These are phyloP conservation scores for Alethe castanea DNA, from an alignment of 2,113 vertebrate species.

Conservation along the genomic window DNA sequence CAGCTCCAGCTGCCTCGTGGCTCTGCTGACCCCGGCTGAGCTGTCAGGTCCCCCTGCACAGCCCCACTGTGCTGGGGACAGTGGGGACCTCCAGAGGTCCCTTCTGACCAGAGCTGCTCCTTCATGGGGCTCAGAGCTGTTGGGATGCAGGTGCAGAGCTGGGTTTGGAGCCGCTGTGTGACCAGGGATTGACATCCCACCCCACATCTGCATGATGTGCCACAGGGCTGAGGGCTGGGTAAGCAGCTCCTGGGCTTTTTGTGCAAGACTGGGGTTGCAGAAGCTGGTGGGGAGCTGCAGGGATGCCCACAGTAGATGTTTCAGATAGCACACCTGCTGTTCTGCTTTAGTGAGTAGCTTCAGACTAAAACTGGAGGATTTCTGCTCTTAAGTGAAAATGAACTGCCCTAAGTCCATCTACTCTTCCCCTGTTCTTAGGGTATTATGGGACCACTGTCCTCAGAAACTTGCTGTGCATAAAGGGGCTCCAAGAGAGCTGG, in stretches of 20 bases:
- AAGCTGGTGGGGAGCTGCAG: not conserved
- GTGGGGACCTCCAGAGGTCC: not conserved
- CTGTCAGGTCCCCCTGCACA: accelerated
- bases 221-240: accelerated
- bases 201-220: not conserved
- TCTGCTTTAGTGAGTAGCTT: not conserved
- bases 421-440: not conserved
- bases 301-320: not conserved
- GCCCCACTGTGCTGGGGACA: accelerated
- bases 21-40: not conserved
- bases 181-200: not conserved
- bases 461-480: not conserved
- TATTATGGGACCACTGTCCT: not conserved
- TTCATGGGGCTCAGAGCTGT: accelerated
- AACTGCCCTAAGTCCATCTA: not conserved
- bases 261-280: not conserved
- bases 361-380: not conserved
- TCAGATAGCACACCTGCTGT: accelerated
- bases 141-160: not conserved
- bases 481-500: not conserved
- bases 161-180: accelerated
- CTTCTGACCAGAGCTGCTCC: not conserved
- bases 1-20: not conserved
- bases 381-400: not conserved
- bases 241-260: not conserved